Evolutionary conservation across 2,888 invertebrate genomes (phyloP).

Genomic region (Noctua pronuba): DNA sequence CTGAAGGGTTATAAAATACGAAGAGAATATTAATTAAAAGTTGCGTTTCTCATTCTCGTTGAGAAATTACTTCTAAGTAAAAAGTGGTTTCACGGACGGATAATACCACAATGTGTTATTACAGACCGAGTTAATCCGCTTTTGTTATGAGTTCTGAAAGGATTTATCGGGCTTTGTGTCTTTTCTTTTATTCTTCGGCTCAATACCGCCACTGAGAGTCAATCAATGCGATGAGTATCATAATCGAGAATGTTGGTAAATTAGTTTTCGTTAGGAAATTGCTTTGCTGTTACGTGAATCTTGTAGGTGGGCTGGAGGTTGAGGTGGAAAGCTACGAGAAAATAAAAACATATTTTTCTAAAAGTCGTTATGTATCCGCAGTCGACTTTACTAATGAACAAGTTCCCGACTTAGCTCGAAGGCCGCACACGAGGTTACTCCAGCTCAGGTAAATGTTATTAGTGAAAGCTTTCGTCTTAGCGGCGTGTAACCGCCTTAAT

Average conservation of each 20-base stretch:
- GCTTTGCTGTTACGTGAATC: neutral
- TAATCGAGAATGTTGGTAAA: slow-evolving; percentile 30
- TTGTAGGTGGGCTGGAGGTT: neutral
- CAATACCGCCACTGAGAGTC: slow-evolving; percentile 72
- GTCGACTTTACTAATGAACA: slow-evolving; percentile 42
- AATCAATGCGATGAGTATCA: slow-evolving; percentile 58
- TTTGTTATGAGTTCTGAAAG: slow-evolving; percentile 83
- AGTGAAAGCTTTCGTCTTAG: slow-evolving; percentile 71
- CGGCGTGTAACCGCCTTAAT: slow-evolving; percentile 78
- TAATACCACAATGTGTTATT: slow-evolving; percentile 82
- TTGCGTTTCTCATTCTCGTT: slow-evolving; percentile 64
- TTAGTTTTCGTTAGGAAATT: slow-evolving; percentile 30
- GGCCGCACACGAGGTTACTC: slow-evolving; percentile 43
- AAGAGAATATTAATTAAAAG: slow-evolving; percentile 73
- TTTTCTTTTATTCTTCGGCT: slow-evolving; percentile 73
- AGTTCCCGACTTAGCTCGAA: slow-evolving; percentile 16
- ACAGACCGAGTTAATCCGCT: slow-evolving; percentile 81
- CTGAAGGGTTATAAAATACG: slow-evolving; percentile 61
- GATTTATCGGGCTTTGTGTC: slow-evolving; percentile 78
- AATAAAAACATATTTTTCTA: neutral
- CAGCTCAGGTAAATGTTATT: slow-evolving; percentile 64
- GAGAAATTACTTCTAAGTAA: slow-evolving; percentile 74
- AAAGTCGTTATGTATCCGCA: neutral
- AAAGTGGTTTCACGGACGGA: slow-evolving; percentile 73
- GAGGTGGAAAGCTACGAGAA: neutral